Evolutionary conservation across 2,113 vertebrate genomes (phyloP), one percentile per base, ranked within the genome.

Genomic region (Hydrolagus affinis): DNA sequence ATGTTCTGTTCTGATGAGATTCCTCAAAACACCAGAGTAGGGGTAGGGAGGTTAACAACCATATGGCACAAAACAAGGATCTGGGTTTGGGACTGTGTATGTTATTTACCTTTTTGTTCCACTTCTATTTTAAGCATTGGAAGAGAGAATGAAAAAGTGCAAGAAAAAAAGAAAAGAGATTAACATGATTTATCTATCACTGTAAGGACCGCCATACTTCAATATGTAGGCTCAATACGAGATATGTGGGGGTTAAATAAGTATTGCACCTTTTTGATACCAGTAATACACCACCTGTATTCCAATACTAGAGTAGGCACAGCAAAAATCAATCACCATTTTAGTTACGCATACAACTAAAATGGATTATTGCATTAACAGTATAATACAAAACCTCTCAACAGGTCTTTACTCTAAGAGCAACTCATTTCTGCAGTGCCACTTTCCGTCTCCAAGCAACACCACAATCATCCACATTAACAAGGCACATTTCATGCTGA

Each of bases 41-140:
- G 93, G 91, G 94, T 92, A 95, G 94, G 92, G 94, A 95, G 91
- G 90, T 93, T 95, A 95, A 93, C 94, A 98, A 95, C 96, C 95
- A 96, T 96, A 97, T 96, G 95, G 94, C 96, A 99, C 96, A 98
- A 93, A 96, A 97, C 95, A 97, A 95, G 95, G 96, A 95, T 96
- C 97, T 92, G 95, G 95, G 91, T 93, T 95, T 96, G 94, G 94
- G 95, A 94, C 96, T 93, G 95, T 95, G 91, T 95, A 95, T 92
- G 89, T 97, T 97, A 98, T 99, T 99, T 99, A 99, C 98, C 98
- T 99, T 99, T 99, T 98, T 99, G 98, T 94, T 99, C 98, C 98
- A 99, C 98, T 99, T 99, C 98, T 99, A 99, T 99, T 99, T 99
- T 98, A 97, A 96, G 98, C 97, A 96, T 99, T 94, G 94, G 97